These are phyloP conservation scores for Calliopum simillimum DNA, from an alignment of 2,888 invertebrate species.

Conservation along the genomic window DNA sequence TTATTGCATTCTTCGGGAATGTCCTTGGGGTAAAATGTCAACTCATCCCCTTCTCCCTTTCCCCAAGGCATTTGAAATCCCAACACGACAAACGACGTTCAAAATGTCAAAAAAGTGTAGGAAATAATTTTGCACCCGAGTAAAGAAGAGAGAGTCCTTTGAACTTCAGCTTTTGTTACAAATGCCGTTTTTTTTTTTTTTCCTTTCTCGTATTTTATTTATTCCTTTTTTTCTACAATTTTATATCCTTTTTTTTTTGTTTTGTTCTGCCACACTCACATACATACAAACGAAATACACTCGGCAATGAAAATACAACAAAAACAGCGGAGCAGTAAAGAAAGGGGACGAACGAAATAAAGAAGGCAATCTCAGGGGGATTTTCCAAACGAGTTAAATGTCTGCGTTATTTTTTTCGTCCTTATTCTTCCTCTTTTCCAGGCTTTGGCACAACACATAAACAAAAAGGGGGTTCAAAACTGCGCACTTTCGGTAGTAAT, in stretches of 20 bases:
- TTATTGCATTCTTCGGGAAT: neutral
- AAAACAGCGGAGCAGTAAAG: neutral
- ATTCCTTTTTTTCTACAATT: conserved; percentile 7
- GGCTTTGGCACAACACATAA: neutral
- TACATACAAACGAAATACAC: too few relatives aligned
- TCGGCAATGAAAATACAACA: neutral
- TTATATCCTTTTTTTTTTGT: conserved; percentile 9
- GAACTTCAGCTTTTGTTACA: conserved; percentile 20
- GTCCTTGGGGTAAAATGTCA: conserved; percentile 4
- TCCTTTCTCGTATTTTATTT: neutral
- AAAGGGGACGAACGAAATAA: neutral
- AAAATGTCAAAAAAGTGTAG: conserved; percentile 23
- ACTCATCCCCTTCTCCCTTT: neutral
- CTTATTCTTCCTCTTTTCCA: neutral
- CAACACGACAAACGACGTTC: conserved; percentile 2
- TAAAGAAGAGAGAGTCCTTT: conserved; percentile 21
- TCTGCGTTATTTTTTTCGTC: conserved; percentile 8
- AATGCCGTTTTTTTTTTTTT: conserved; percentile 13
- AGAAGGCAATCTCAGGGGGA: conserved; percentile 11
- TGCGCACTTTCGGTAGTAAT: conserved; percentile 16
- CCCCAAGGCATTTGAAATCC: neutral
- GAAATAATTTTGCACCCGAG: conserved; percentile 24
- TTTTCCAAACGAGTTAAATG: conserved; percentile 16
- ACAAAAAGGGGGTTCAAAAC: neutral
- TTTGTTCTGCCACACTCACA: neutral